These are phyloP conservation scores for Drosophila antonietae DNA, from an alignment of 2,888 invertebrate genomes.

Conservation along the genomic window DNA sequence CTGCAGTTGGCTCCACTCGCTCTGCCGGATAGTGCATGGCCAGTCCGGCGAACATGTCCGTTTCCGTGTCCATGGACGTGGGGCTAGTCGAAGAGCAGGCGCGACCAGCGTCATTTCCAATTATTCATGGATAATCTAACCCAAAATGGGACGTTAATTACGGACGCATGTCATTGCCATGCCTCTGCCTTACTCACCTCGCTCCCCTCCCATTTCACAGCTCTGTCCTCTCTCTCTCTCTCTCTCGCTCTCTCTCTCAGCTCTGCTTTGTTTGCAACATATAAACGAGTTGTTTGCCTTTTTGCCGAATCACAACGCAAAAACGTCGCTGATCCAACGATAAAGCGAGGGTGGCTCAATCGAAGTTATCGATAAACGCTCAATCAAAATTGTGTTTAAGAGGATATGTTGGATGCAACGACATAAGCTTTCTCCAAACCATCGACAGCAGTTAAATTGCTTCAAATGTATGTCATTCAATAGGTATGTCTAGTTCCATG, in stretches of 20 bases:
- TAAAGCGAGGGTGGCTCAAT: conserved; percentile 14
- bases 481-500: too few species aligned
- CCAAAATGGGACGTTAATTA: conserved; percentile 85
- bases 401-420: background rate
- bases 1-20: conserved; percentile 40
- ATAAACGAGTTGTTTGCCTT: conserved; percentile 45
- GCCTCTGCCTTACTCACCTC: background rate
- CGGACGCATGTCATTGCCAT: conserved; percentile 73
- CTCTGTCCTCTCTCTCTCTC: background rate
- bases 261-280: conserved; percentile 40
- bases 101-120: conserved; percentile 70
- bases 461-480: too few species aligned
- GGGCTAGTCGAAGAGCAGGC: conserved; percentile 19
- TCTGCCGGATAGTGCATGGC: background rate
- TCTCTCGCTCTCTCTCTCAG: background rate
- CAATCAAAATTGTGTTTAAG: background rate
- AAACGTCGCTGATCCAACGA: background rate
- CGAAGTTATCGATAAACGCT: background rate
- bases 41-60: background rate
- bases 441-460: too few species aligned
- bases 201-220: background rate
- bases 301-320: conserved; percentile 9
- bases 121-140: conserved; percentile 85
- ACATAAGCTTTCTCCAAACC: too few species aligned
- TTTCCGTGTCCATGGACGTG: background rate